Base-by-base conservation (phyloP, 2,888 invertebrate genomes). In the Napeogenes sylphis region DNA sequence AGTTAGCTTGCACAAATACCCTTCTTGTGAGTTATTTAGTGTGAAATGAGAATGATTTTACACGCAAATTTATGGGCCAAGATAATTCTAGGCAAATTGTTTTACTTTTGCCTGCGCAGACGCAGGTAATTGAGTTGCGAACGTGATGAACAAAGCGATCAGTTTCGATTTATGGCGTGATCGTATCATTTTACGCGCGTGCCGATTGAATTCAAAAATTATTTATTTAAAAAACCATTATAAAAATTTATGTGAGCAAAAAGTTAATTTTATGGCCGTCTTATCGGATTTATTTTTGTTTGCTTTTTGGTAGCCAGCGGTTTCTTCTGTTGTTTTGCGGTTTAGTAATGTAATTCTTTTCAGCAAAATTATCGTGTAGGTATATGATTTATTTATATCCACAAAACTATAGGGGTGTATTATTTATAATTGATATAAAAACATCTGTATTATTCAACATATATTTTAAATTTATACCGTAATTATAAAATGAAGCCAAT, bases 31-130 rank as follows among this genome's bases (percentile, higher is more conserved):
- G 83, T 83, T 87, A 87, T 86, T 87, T 83, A 82, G 87, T 88
- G 87, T 85, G 85, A 87, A 87, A 87, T 84, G 83, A 81, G 83
- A 83, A 81, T 82, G 75, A 87, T 87, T 87, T 85, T 82, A 81
- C 77, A 80, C 74, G 75, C 68, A 56, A 71, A 87, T 87, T 87
- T 86, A 87, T 83, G 82, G 71, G 61, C 64, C 60, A 62, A 67
- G 77, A 80, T 86, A 85, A 84, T 85, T 71, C 70, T 63, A 51
- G 67, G 59, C 65, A 71, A 75, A 75, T 76, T 74, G 73, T 74
- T 74, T 74, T 63, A 73, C 68, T 68, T 65, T 62, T 64, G 64
- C 62, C 57, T 51, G 62, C 64, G 62, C 56, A 21, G 45, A 32
- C 54, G 59, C 60, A 45, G 54, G 59, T 56, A 57, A 59, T 61